Conservation (phyloP, 2,888 invertebrate species). For the Selenia dentaria region DNA sequence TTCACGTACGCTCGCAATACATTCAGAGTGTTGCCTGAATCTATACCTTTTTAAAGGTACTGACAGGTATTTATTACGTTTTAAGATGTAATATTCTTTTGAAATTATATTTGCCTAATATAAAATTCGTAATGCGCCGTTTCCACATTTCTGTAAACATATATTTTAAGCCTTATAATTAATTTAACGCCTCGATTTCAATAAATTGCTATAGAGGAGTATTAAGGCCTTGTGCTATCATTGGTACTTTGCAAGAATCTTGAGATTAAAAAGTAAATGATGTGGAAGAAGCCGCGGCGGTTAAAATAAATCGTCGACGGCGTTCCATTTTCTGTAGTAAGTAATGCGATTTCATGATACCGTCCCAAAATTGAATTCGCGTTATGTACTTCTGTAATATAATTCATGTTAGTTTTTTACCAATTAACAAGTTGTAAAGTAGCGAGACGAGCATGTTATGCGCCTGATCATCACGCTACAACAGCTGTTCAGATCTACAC, state of each 20-base stretch:
- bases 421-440: no score
- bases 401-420: no score
- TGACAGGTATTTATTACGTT: conserved; percentile 48
- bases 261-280: conserved; percentile 80
- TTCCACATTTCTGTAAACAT: conserved; percentile 3
- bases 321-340: conserved; percentile 75
- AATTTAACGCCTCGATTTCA: conserved; percentile 6
- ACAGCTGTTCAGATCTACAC: no score
- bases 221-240: conserved; percentile 45
- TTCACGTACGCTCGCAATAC: conserved; percentile 67
- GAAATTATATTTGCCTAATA: conserved; percentile 6
- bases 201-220: conserved; percentile 10
- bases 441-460: no score
- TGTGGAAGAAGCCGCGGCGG: conserved; percentile 73
- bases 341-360: conserved; percentile 56
- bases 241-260: conserved; percentile 70
- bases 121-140: neutral
- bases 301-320: conserved; percentile 79
- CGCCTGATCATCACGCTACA: no score
- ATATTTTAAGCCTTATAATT: conserved; percentile 9
- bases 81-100: conserved; percentile 19
- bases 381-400: conserved; percentile 43
- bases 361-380: conserved; percentile 63
- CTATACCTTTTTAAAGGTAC: conserved; percentile 57
- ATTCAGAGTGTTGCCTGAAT: conserved; percentile 62